phyloP scores from a whole-genome alignment of 1,140 invertebrate species.

The Drosophila arawakana region DNA sequence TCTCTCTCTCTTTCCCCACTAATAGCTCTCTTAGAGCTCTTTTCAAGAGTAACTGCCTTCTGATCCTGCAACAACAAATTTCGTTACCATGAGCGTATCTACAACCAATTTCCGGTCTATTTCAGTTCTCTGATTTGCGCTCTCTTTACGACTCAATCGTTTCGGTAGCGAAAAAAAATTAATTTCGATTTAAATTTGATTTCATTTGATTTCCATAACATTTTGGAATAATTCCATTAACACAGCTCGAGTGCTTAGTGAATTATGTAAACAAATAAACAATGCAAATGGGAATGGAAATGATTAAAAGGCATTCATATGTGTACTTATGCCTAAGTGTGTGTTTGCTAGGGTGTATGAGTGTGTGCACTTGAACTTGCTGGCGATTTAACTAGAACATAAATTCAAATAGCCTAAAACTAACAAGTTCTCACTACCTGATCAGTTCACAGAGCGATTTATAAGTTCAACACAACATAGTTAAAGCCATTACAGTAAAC shows the following conservation, averaged over 20 bases:
- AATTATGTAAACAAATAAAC: conserved; percentile 13
- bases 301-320: conserved; percentile 15
- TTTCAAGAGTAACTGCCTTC: not conserved
- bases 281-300: not conserved
- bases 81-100: not conserved
- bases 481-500: too few relatives aligned
- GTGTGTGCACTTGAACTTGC: too few relatives aligned
- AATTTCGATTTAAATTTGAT: conserved; percentile 6
- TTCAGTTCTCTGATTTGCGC: conserved; percentile 11
- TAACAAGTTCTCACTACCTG: too few relatives aligned
- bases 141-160: conserved; percentile 3
- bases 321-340: not conserved
- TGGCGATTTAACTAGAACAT: too few relatives aligned
- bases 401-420: too few relatives aligned
- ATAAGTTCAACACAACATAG: too few relatives aligned
- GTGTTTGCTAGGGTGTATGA: not conserved
- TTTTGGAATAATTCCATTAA: conserved; percentile 18
- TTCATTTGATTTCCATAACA: conserved; percentile 7
- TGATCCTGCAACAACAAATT: not conserved
- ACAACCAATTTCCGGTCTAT: not conserved
- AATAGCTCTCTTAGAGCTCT: not conserved
- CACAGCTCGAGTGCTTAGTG: conserved; percentile 11
- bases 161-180: not conserved
- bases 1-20: not conserved
- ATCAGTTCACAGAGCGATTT: too few relatives aligned